Conservation (phyloP, 2,888 invertebrate species). For the Latheticus oryzae region DNA sequence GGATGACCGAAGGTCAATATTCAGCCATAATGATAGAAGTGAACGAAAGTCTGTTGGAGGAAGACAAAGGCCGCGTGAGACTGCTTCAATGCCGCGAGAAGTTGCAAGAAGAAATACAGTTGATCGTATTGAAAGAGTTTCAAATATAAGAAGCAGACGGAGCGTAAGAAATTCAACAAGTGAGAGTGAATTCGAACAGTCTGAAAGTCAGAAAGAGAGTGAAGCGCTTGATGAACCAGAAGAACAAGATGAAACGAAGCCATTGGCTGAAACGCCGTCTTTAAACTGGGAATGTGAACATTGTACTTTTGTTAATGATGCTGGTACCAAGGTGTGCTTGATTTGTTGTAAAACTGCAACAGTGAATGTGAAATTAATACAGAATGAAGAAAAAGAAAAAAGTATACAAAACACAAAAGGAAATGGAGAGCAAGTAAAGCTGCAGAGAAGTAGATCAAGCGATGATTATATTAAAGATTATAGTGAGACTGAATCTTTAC, state of each 20-base stretch:
- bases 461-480: constrained; percentile 63
- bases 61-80: constrained; percentile 55
- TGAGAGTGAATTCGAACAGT: constrained; percentile 58
- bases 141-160: constrained; percentile 51
- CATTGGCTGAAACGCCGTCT: constrained; percentile 63
- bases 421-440: constrained; percentile 35
- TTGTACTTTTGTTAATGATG: constrained; percentile 88
- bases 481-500: constrained; percentile 64
- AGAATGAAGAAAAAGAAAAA: constrained; percentile 34
- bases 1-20: constrained; percentile 60
- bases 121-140: constrained; percentile 54
- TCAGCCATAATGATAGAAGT: constrained; percentile 56
- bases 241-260: constrained; percentile 55
- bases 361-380: constrained; percentile 48
- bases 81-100: constrained; percentile 59
- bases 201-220: constrained; percentile 53
- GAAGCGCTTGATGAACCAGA: constrained; percentile 52
- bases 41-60: constrained; percentile 57
- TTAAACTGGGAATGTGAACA: constrained; percentile 88
- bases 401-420: constrained; percentile 31
- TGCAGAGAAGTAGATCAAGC: constrained; percentile 55
- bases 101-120: constrained; percentile 49
- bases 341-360: constrained; percentile 88
- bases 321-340: constrained; percentile 81
- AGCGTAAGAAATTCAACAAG: constrained; percentile 56